Evolutionary conservation across 2,888 invertebrate genomes (phyloP).

Genomic region (Idaea aversata): DNA sequence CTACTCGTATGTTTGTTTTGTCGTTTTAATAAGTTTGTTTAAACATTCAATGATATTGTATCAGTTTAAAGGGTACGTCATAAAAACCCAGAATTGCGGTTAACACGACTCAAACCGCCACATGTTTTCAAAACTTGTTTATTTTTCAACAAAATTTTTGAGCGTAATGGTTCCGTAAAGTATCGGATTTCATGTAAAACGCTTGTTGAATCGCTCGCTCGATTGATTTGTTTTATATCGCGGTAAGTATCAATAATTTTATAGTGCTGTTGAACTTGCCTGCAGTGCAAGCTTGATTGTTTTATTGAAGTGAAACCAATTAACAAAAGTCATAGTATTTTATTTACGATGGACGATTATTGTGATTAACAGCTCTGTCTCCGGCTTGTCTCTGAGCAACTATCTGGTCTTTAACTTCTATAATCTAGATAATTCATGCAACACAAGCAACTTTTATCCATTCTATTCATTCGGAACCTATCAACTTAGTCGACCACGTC

Average conservation of each 20-base stretch:
- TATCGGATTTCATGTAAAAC: neutral
- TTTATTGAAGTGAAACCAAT: constrained; percentile 1
- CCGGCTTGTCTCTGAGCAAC: too few species aligned
- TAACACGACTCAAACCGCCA: neutral
- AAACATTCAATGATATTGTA: neutral
- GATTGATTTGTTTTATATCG: constrained; percentile 39
- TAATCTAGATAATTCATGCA: too few species aligned
- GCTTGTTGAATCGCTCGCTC: neutral
- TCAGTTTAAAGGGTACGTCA: neutral
- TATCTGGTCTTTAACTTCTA: too few species aligned
- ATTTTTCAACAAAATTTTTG: neutral
- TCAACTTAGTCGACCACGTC: too few species aligned
- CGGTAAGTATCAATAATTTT: constrained; percentile 29
- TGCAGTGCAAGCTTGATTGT: neutral
- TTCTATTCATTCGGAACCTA: too few species aligned
- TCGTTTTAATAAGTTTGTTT: neutral
- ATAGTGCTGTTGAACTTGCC: constrained; percentile 27
- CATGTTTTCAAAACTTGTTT: neutral
- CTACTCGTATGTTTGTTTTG: neutral
- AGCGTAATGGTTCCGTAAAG: neutral
- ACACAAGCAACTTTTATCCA: too few species aligned
- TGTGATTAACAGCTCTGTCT: too few species aligned
- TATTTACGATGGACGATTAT: too few species aligned
- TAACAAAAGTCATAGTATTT: too few species aligned
- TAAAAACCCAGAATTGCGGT: neutral